phyloP scores from a whole-genome alignment of 1,140 invertebrate genomes.

The Bombus picipes region DNA sequence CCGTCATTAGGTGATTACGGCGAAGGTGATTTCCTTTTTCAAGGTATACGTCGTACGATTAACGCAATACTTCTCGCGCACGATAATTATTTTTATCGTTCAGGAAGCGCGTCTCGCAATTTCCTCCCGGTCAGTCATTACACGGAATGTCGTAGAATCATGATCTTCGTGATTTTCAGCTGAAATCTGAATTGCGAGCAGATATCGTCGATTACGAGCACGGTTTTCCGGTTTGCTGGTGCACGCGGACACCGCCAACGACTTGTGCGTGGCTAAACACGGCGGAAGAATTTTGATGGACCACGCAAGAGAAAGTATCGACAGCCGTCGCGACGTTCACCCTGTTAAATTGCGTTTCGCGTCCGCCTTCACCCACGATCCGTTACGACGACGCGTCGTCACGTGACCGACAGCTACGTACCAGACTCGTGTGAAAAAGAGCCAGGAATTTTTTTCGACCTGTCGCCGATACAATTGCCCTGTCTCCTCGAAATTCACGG shows the following conservation, averaged over 20 bases:
- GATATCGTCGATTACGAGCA: slow-evolving; percentile 19
- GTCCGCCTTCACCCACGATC: slow-evolving; percentile 3
- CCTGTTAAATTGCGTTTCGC: slow-evolving; percentile 56
- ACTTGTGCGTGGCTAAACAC: background rate
- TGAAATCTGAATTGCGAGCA: background rate
- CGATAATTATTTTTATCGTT: slow-evolving; percentile 13
- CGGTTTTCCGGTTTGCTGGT: slow-evolving; percentile 44
- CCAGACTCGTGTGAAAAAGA: slow-evolving; percentile 20
- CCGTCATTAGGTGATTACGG: background rate
- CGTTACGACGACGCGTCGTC: slow-evolving; percentile 50
- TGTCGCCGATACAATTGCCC: slow-evolving; percentile 6
- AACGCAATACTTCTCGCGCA: background rate
- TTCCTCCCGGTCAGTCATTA: slow-evolving; percentile 20
- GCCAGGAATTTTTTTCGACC: background rate
- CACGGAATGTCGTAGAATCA: slow-evolving; percentile 3
- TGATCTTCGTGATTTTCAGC: background rate
- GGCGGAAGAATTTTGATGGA: slow-evolving; percentile 49
- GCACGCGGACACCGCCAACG: slow-evolving; percentile 18
- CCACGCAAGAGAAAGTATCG: slow-evolving; percentile 29
- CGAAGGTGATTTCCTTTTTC: background rate
- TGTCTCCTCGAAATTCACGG: slow-evolving; percentile 6
- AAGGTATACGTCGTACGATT: background rate
- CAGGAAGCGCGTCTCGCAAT: slow-evolving; percentile 9
- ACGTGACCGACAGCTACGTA: slow-evolving; percentile 24
- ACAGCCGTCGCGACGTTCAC: slow-evolving; percentile 5